Evolutionary conservation across 35 echinoderm and acorn worm genomes (phyloP), one percentile per base, ranked within the genome.

Genomic region (Diadema setosum): DNA sequence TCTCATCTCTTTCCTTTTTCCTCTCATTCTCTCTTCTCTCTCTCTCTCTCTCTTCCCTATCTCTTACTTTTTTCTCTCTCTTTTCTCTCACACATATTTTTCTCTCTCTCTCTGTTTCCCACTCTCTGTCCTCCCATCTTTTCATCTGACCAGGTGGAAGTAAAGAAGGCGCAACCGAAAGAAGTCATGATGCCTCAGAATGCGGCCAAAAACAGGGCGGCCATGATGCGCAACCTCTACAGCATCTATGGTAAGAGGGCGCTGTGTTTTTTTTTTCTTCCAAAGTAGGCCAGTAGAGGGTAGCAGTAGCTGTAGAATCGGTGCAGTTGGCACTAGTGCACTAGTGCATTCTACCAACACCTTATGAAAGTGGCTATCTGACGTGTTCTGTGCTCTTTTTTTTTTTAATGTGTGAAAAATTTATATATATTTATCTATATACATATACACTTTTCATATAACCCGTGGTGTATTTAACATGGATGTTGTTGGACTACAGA

Each of bases 121-220:
- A 21, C 3, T 75, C 39, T 81, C 34, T 44, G 17, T 81, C 42
- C 12, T 15, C 2, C 31, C 70, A 75, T 11, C 39, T 39, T 36
- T 75, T 33, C 20, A 23, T 81, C 5, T 35, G 70, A 3, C 14
- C 34, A 98, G 95, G 91, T 98, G 34, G 95, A 98, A 45, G 80
- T 84, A 17, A 98, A 98, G 89, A 98, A 98, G 78, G 95, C 95
- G 9, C 95, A 98, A 65, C 95, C 95, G 11, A 98, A 98, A 65
- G 95, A 98, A 65, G 92, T 98, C 18, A 98, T 98, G 95, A 67
- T 94, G 37, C 95, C 91, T 31, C 91, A 93, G 65, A 86, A 93
- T 36, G 86, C 81, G 48, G 91, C 92, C 56, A 83, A 86, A 26
- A 85, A 83, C 46, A 87, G 92, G 37, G 88, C 93, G 45, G 94